These are phyloP conservation scores for Rhinella marina DNA, from an alignment of 2,797 vertebrate genomes.

Conservation along the genomic window DNA sequence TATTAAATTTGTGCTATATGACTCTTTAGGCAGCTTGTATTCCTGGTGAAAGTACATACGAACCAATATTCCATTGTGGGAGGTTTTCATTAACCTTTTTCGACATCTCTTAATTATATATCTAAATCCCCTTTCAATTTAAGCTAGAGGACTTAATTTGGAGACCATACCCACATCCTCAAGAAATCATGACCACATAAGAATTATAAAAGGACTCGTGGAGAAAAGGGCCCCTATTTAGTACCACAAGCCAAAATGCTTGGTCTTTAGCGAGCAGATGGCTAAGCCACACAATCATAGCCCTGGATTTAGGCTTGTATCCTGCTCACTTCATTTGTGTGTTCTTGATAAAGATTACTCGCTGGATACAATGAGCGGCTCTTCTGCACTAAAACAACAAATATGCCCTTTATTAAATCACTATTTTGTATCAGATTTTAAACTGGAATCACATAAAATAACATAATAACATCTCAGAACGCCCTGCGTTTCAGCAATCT, in stretches of 20 bases:
- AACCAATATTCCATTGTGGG: constrained; percentile 31
- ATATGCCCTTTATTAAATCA: constrained; percentile 8
- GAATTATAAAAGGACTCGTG: constrained; percentile 63
- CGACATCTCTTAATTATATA: constrained; percentile 47
- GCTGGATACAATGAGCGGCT: background rate
- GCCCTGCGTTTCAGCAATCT: background rate
- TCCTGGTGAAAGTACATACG: background rate
- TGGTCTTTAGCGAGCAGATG: constrained; percentile 65
- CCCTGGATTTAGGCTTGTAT: constrained; percentile 61
- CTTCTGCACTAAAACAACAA: constrained; percentile 1
- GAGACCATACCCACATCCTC: constrained; percentile 67
- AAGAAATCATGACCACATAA: constrained; percentile 63
- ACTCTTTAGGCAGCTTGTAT: background rate
- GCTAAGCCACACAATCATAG: constrained; percentile 50
- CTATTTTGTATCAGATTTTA: background rate
- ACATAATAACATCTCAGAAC: background rate
- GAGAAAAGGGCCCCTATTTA: constrained; percentile 67
- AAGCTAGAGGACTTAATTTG: constrained; percentile 40
- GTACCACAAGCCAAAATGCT: constrained; percentile 64
- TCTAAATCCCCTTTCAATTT: constrained; percentile 17
- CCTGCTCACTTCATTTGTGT: background rate
- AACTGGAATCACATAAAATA: constrained; percentile 28
- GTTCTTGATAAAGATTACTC: constrained; percentile 25
- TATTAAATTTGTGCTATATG: no score
- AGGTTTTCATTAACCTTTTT: constrained; percentile 44